phyloP scores from a whole-genome alignment of 64 coral and sea anemone species.

The Cladopsammia gracilis region DNA sequence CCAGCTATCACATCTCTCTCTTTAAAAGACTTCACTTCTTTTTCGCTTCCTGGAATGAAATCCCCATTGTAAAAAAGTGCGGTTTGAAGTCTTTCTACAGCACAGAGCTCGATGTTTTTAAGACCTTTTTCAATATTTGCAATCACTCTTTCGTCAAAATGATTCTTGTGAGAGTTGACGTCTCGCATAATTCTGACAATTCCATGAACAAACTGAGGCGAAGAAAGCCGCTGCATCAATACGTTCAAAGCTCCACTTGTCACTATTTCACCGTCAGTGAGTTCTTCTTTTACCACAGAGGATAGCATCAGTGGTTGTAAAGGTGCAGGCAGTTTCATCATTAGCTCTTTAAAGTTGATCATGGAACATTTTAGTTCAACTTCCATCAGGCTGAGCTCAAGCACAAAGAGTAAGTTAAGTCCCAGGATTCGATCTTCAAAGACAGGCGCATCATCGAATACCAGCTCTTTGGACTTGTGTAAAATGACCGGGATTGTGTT shows the following conservation, averaged over 20 bases:
- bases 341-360: conserved; percentile 8
- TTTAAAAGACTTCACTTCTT: conserved; percentile 47
- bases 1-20: conserved; percentile 1
- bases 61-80: conserved; percentile 33
- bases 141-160: not conserved
- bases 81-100: conserved; percentile 26
- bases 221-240: not conserved
- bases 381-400: conserved; percentile 1
- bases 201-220: not conserved
- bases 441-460: conserved; percentile 48
- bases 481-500: not conserved
- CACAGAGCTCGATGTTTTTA: not conserved
- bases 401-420: conserved; percentile 2
- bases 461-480: conserved; percentile 2
- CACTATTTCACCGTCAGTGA: not conserved
- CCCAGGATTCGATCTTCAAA: not conserved
- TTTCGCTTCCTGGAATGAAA: conserved; percentile 51
- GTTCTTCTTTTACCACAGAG: conserved; percentile 17
- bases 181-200: not conserved
- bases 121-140: not conserved
- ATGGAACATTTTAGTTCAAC: not conserved
- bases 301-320: conserved; percentile 51
- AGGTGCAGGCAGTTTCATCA: conserved; percentile 26
- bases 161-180: not conserved
- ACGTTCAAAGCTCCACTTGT: not conserved